Base-by-base conservation (phyloP, 2,113 vertebrate genomes). In the Sorex araneus region DNA sequence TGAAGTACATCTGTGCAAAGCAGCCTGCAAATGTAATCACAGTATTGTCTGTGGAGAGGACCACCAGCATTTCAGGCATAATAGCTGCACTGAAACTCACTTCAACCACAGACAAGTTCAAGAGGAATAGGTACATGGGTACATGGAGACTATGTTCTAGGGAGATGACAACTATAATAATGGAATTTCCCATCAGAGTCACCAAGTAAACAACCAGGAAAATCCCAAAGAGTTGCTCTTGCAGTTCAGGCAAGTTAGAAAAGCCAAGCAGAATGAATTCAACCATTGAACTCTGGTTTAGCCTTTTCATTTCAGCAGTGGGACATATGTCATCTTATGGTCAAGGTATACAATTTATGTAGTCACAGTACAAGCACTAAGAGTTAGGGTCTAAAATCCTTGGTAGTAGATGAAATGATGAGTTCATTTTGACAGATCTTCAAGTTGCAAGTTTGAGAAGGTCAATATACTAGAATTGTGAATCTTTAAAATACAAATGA, bases 41-140 rank as follows among this genome's bases (percentile, higher is more conserved):
- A 0, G 54, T 47, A 57, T 85, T 95, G 28, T 84, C 18, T 2
- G 8, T 86, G 12, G 86, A 66, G 18, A 96, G 70, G 2, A 92
- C 89, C 34, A 80, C 84, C 28, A 97, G 71, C 92, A 96, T 95
- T 47, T 95, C 80, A 28, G 95, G 94, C 76, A 91, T 73, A 4
- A 94, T 87, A n/a, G 64, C 57, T 10, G 92, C 79, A 74, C 92
- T 97, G 74, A 96, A 95, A 50, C 94, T 28, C 3, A 93, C 19
- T 1, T 97, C 94, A 19, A 96, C 40, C 34, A 95, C 66, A 60
- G 96, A 95, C 50, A 96, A 40, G 60, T 96, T 96, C 57, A 81
- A 84, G 8, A 96, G 91, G 7, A 96, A 96, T 30, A 91, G 54
- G 19, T 97, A 96, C 96, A 95, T 84, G 67, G 96, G 93, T 36